Evolutionary conservation across 2,113 vertebrate genomes (phyloP), one percentile per base, ranked within the genome.

Genomic region (Butorides virescens): DNA sequence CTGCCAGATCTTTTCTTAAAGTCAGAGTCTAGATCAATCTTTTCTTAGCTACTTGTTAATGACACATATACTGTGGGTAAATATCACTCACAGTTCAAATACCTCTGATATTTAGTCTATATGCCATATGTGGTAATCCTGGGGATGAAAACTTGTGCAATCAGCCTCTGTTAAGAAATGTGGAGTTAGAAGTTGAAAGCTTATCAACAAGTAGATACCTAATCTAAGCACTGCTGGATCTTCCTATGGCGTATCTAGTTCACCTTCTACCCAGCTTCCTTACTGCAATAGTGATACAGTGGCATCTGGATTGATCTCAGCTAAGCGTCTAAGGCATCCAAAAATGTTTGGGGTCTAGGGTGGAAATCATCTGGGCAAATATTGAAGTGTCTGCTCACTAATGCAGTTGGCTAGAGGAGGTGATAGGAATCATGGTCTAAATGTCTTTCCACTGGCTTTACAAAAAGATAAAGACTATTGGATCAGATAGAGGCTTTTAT

Each of bases 31-130:
- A 86, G 85, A 93, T 96, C 96, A 96, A 92, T 96, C 90, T 88
- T 92, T 93, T 73, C 74, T 44, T 92, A 95, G 80, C 95, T 95
- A 21, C 81, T 92, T 79, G 71, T 88, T 97, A 96, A 97, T 92
- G 90, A 70, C 93, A 93, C 9, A 4, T 86, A 58, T 77, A 18
- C 90, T 55, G 74, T 95, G 88, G 94, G 95, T 96, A 97, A 97
- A 96, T 96, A 96, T 96, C 96, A 96, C 75, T 95, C 93, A 50
- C 58, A 59, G 94, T 93, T 93, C 92, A 80, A 71, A 90, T 71
- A 94, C 90, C 95, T 96, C 90, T 97, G 96, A 94, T 97, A 97
- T 97, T 97, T 97, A 95, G 67, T 96, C 85, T 96, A 55, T 50
- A 30, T 2, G 0, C n/a, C 0, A 0, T 42, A 8, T 17, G 53